Evolutionary conservation across 1,140 invertebrate genomes (phyloP), one percentile per base, ranked within the genome.

Genomic region (Helicorthomorpha holstii): DNA sequence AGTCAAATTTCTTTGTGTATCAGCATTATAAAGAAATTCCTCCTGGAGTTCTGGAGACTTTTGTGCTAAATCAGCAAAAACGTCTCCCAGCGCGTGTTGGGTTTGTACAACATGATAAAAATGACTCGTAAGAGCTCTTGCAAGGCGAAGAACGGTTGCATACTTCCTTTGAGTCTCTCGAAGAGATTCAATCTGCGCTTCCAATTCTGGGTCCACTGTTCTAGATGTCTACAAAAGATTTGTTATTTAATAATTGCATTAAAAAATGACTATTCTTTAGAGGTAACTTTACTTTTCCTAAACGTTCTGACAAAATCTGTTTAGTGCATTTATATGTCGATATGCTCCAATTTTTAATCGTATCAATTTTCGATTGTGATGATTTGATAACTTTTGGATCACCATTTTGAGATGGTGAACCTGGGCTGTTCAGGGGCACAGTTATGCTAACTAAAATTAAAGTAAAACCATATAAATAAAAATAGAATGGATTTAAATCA

Each of bases 241-340:
- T 49, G 26, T 44, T 54, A 24, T 7, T 7, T 22, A 52, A 48
- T 23, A 42, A 34, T 25, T 47, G n/a, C 34, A 53, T 10, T 38
- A n/a, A 38, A 38, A 50, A 34, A 21, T 22, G 21, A 27, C 14
- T n/a, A 29, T 41, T 29, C n/a, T n/a, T 12, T 19, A 41, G 26
- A 12, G 14, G 29, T 3, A 50, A 12, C 7, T 16, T 25, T 27
- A 54, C 82, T 73, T 94, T 94, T 1, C 92, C 92, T 44, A 96
- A 71, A 69, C 89, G 92, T 66, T 96, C 91, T 61, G 91, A 87
- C 68, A 97, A 81, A 43, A 93, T 73, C 66, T 97, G 92, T 58
- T 86, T 86, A 0, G 91, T 95, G 64, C 90, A 96, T 69, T 96
- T 96, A 64, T 93, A 96, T 1, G 92, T 95, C 51, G 90, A 93